phyloP scores from a whole-genome alignment of 2,888 invertebrate species.

The Drosophila ustulata region DNA sequence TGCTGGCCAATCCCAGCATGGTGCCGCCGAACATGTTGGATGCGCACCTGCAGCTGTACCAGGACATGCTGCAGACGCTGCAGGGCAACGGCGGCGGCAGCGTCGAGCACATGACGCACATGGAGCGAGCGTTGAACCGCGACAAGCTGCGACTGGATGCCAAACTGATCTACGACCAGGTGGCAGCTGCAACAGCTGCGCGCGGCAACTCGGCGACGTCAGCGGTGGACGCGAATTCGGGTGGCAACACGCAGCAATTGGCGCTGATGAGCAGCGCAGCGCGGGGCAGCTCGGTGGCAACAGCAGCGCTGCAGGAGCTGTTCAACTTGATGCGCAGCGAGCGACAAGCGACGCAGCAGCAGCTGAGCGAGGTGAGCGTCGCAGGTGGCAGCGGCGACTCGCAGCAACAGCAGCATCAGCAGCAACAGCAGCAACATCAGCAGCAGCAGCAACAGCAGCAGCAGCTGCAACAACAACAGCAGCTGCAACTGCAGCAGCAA shows the following conservation, averaged over 20 bases:
- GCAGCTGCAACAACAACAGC: slow-evolving; percentile 14
- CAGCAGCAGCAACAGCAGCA: slow-evolving; percentile 23
- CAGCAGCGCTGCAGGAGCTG: slow-evolving; percentile 72
- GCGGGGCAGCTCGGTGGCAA: slow-evolving; percentile 16
- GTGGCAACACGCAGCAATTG: not conserved
- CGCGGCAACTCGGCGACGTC: not conserved
- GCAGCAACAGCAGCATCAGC: not conserved
- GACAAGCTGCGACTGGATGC: slow-evolving; percentile 79
- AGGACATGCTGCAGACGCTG: slow-evolving; percentile 81
- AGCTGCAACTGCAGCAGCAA: slow-evolving; percentile 26
- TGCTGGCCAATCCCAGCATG: slow-evolving; percentile 63
- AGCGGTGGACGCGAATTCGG: not conserved
- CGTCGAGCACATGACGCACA: slow-evolving; percentile 76
- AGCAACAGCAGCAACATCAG: slow-evolving; percentile 5
- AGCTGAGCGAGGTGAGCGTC: slow-evolving; percentile 48
- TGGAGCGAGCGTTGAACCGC: slow-evolving; percentile 77
- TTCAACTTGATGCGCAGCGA: slow-evolving; percentile 80
- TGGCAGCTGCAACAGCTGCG: slow-evolving; percentile 56
- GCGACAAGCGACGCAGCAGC: slow-evolving; percentile 56
- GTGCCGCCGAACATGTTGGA: slow-evolving; percentile 78
- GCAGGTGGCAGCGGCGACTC: not conserved
- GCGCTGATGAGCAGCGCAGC: slow-evolving; percentile 36
- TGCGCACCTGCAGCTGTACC: slow-evolving; percentile 82
- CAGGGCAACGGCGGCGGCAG: slow-evolving; percentile 62
- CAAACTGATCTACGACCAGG: slow-evolving; percentile 76